Base-by-base conservation (phyloP, 2,113 vertebrate species). In the Thunnus maccoyii region DNA sequence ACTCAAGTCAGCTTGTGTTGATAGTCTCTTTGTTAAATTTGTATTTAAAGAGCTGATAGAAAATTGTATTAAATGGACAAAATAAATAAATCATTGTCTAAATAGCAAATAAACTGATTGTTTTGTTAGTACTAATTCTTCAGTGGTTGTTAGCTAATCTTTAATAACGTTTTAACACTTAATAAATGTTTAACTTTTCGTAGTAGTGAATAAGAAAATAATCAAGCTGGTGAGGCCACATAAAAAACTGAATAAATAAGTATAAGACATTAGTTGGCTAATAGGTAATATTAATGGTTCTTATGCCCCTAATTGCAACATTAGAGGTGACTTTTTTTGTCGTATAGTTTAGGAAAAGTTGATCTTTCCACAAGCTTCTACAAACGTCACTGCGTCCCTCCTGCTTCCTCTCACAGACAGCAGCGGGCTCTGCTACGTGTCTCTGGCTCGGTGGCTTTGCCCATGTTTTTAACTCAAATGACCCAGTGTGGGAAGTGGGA, bases 401-500 rank as follows among this genome's bases (percentile, higher is more conserved):
- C 73, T 11, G 27, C 32, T 77, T 72, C 78, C 78, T 71, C 22
- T 56, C 44, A 50, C 72, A 76, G 55, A 48, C 36, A 57, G 67
- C 72, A 66, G 52, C 71, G 16, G 41, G 69, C 20, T 83, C 48
- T 68, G 22, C 36, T 27, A 41, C 36, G 36, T 66, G 44, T 72
- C 30, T 78, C 58, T 72, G 71, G 2, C 27, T 72, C 50, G 67
- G 32, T 52, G 61, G 72, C 50, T 72, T 71, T 82, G 61, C 62
- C 72, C 58, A 22, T 78, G 77, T 76, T 80, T 86, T 76, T 56
- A 85, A 74, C 60, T 74, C 15, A 7, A 62, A 9, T 77, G 71
- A 87, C 82, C 82, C 54, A 85, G 62, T 78, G 86, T 91, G 93
- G 91, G 91, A 94, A 92, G 76, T 90, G 89, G 91, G 89, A 69